A percentile compares a stretch with the other conserved stretches of the same genome.
Evolutionary conservation across 2,797 vertebrate genomes (phyloP).

Genomic region (Darevskia nairensis): DNA sequence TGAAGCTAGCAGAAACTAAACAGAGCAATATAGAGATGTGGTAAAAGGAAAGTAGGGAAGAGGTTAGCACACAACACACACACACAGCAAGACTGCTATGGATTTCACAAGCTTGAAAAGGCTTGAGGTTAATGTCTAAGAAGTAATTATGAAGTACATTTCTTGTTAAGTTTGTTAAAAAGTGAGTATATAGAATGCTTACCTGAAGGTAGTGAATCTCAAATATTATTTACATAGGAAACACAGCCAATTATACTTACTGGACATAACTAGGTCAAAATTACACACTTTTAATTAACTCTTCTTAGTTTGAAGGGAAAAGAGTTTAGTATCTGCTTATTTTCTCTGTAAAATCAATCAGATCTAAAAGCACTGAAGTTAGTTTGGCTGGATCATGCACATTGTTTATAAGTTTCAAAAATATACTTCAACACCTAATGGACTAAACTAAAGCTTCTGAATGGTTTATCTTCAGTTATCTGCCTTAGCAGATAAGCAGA

Average conservation of each 20-base stretch:
- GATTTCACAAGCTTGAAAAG: neutral
- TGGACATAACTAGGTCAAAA: neutral
- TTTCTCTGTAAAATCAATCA: neutral
- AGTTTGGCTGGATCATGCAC: neutral
- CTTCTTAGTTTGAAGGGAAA: neutral
- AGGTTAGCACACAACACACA: conserved; percentile 9
- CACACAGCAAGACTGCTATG: accelerated
- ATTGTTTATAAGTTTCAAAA: neutral
- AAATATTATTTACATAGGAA: neutral
- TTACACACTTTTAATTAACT: neutral
- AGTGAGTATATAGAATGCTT: neutral
- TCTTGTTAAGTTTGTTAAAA: neutral
- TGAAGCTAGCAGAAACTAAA: conserved; percentile 25
- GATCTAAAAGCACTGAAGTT: neutral
- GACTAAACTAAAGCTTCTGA: conserved; percentile 1
- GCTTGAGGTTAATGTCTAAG: neutral
- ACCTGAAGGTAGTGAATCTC: neutral
- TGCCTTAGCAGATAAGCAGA: neutral
- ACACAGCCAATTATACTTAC: neutral
- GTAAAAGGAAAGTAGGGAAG: conserved; percentile 20
- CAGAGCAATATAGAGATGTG: conserved; percentile 4
- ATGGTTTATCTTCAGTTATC: neutral
- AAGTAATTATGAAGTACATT: neutral
- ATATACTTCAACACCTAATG: neutral
- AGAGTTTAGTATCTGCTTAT: neutral